A percentile compares a stretch with the other conserved stretches of the same genome.
Evolutionary conservation across 2,113 vertebrate genomes (phyloP).

Genomic region (Bagarius yarrelli): DNA sequence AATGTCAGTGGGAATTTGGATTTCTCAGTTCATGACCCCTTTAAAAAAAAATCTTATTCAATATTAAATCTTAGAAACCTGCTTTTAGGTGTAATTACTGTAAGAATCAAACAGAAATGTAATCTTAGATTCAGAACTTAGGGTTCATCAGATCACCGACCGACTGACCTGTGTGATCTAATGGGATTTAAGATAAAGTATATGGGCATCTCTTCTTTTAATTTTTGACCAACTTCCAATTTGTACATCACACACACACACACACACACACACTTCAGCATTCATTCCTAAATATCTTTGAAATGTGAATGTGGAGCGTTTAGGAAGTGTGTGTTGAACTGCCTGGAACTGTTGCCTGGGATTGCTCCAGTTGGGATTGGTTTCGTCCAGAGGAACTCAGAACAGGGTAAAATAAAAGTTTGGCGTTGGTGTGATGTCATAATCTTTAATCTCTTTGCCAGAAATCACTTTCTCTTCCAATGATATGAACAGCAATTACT

Average conservation of each 20-base stretch:
- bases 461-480: constrained; percentile 22
- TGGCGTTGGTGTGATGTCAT: constrained; percentile 34
- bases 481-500: constrained; percentile 8
- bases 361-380: constrained; percentile 39
- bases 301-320: not conserved
- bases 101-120: not conserved
- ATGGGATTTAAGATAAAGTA: not conserved
- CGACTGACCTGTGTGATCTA: not conserved
- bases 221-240: not conserved
- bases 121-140: not conserved
- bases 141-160: not conserved
- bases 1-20: no score
- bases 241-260: not conserved
- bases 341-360: constrained; percentile 21
- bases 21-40: no score
- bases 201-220: not conserved
- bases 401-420: constrained; percentile 42
- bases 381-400: constrained; percentile 42
- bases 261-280: not conserved
- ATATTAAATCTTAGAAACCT: not conserved
- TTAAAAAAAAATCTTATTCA: not conserved
- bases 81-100: not conserved
- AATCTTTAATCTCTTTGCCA: constrained; percentile 32
- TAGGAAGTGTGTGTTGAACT: constrained; percentile 5
- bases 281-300: not conserved